Percentiles rank a stretch among this genome's conserved stretches.
Evolutionary conservation across 2,797 vertebrate genomes (phyloP).

Genomic region (Picus viridis): DNA sequence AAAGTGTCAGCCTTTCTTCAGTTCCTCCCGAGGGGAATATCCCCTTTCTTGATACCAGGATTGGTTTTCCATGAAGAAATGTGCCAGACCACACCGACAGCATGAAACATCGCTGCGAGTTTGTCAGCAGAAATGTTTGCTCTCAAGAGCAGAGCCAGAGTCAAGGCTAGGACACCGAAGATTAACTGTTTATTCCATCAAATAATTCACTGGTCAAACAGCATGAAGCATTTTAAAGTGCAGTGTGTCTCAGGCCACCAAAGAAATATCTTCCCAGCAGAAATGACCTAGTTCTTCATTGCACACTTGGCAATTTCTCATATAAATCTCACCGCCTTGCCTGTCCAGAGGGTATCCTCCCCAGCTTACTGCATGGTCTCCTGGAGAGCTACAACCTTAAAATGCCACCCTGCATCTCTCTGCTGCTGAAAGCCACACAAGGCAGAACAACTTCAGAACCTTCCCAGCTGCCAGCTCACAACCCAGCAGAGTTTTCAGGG

Average conservation of each 20-base stretch:
- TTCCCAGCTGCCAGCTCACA: neutral
- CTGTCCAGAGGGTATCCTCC: neutral
- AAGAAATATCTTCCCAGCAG: conserved; percentile 2
- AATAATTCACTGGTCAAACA: conserved; percentile 19
- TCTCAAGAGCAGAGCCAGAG: neutral
- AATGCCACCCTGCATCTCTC: neutral
- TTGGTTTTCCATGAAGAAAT: neutral
- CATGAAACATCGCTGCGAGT: neutral
- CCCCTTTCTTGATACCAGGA: neutral
- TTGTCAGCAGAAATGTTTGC: conserved; percentile 20
- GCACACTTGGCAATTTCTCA: neutral
- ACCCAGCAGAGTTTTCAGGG: neutral
- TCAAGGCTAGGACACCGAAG: conserved; percentile 4
- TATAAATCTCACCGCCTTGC: neutral
- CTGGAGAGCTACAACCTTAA: neutral
- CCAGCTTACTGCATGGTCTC: neutral
- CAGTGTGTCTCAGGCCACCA: neutral
- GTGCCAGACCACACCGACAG: neutral
- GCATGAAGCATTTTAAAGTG: neutral
- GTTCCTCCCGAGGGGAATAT: neutral
- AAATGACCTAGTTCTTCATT: neutral
- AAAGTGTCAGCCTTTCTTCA: neutral
- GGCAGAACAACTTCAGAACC: neutral
- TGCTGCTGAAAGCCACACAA: neutral
- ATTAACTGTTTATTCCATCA: conserved; percentile 31